Base-by-base conservation (phyloP, 2,113 vertebrate genomes). In the Potamarius usumacintae region DNA sequence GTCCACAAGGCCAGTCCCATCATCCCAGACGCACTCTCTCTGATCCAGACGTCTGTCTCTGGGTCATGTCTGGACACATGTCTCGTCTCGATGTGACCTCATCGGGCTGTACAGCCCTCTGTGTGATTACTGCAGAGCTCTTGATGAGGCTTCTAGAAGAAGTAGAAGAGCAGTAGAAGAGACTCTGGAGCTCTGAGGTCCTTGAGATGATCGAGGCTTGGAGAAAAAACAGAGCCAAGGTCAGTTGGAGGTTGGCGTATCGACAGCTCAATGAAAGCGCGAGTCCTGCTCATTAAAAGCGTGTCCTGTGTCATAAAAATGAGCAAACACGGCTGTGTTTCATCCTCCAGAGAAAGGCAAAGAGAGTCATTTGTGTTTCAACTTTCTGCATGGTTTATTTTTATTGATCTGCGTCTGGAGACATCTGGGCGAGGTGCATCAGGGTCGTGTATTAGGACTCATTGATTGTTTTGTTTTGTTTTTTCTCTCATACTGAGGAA, bases 321-420 rank as follows among this genome's bases (percentile, higher is more conserved):
- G n/a, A 55, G 48, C 63, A 67, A 89, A 88, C 84, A 81, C 10
- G 52, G 63, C 52, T 42, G 58, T 2, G 42, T 80, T 88, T 88
- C 86, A 84, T 86, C 58, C 84, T 83, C 83, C 2, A 42, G 83
- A 88, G 86, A 65, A 63, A 71, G 34, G 82, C 52, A 12, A 53
- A 57, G 85, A 57, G 50, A 79, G 52, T n/a, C 74, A 25, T 76
- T 76, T 80, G 57, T 85, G 79, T 71, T 79, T 81, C 82, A 57
- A 60, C 65, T 67, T 86, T 86, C 85, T 87, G 30, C 84, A 65
- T 86, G 72, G 81, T 82, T 89, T 87, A 89, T 90, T 85, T 83
- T 62, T 87, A 89, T 90, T 74, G 88, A 89, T 89, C 52, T 80
- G 72, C n/a, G 15, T 53, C 78, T 81, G 71, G 85, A 81, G 85